phyloP scores from a whole-genome alignment of 2,888 invertebrate species.

The Notodonta ziczac region DNA sequence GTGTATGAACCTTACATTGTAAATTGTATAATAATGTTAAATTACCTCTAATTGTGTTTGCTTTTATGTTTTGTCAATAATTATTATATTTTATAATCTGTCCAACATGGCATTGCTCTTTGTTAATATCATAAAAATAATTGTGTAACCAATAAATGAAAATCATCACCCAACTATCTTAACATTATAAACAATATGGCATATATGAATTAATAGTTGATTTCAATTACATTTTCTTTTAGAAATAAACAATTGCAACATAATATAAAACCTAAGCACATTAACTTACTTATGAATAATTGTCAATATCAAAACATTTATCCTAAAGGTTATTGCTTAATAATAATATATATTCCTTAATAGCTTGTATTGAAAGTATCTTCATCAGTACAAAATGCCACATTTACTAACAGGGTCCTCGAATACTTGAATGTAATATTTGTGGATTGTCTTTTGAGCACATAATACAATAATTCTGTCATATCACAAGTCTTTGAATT shows the following conservation, averaged over 20 bases:
- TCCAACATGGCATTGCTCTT: slow-evolving; percentile 67
- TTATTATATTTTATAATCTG: slow-evolving; percentile 49
- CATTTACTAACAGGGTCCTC: slow-evolving; percentile 69
- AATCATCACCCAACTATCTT: slow-evolving; percentile 77
- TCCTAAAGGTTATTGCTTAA: slow-evolving; percentile 83
- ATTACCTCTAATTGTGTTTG: slow-evolving; percentile 61
- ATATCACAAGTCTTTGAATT: slow-evolving; percentile 80
- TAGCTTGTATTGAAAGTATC: slow-evolving; percentile 77
- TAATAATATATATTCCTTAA: slow-evolving; percentile 75
- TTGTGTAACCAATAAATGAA: slow-evolving; percentile 65
- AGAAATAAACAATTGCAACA: slow-evolving; percentile 81
- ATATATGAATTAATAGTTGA: slow-evolving; percentile 80
- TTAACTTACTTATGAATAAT: slow-evolving; percentile 81
- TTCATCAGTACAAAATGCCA: slow-evolving; percentile 83
- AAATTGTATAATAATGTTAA: slow-evolving; percentile 65
- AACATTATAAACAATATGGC: slow-evolving; percentile 83
- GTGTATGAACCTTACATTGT: slow-evolving; percentile 52
- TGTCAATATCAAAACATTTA: slow-evolving; percentile 84
- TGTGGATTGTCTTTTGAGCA: slow-evolving; percentile 83
- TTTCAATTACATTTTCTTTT: slow-evolving; percentile 79
- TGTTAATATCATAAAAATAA: slow-evolving; percentile 54
- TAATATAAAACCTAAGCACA: slow-evolving; percentile 79
- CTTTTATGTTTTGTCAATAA: slow-evolving; percentile 56
- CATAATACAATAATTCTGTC: slow-evolving; percentile 69
- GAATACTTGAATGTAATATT: slow-evolving; percentile 70